Conservation (phyloP, 2,888 invertebrate species). For the Plusia festucae region DNA sequence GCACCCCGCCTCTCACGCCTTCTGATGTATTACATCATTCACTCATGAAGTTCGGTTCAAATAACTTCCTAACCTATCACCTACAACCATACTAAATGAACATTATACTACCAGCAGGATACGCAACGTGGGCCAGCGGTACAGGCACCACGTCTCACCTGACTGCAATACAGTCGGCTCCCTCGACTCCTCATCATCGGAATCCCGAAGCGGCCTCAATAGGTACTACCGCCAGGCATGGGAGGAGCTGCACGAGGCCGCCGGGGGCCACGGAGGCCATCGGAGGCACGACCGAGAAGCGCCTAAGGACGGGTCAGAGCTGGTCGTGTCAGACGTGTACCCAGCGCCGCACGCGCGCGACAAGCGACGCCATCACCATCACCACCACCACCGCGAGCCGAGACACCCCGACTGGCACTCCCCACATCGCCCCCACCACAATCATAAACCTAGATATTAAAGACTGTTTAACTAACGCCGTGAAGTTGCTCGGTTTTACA, state of each 20-base stretch:
- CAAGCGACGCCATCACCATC: conserved; percentile 92
- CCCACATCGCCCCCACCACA: conserved; percentile 87
- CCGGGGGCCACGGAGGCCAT: conserved; percentile 67
- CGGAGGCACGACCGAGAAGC: conserved; percentile 86
- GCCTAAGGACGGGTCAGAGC: conserved; percentile 93
- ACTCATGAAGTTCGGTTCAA: not conserved
- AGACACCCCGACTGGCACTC: conserved; percentile 90
- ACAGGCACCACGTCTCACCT: conserved; percentile 96
- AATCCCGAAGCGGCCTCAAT: conserved; percentile 95
- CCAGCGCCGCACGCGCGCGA: conserved; percentile 82
- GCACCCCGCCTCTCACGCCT: too few relatives aligned
- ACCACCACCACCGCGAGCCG: conserved; percentile 93
- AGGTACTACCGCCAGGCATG: conserved; percentile 97
- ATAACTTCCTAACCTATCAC: too few relatives aligned
- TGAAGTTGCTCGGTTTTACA: too few relatives aligned
- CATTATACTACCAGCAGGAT: conserved; percentile 70
- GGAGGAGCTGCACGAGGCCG: conserved; percentile 96
- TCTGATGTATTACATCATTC: not conserved
- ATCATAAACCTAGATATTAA: conserved; percentile 88
- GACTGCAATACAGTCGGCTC: conserved; percentile 97
- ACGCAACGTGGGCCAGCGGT: conserved; percentile 94
- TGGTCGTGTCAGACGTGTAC: conserved; percentile 92
- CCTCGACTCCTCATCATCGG: conserved; percentile 96
- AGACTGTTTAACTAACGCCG: conserved; percentile 33
- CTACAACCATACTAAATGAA: conserved; percentile 16